A percentile compares a stretch with the other conserved stretches of the same genome.
Conservation (phyloP, 2,888 invertebrate species). For the Ochropleura leucogaster region DNA sequence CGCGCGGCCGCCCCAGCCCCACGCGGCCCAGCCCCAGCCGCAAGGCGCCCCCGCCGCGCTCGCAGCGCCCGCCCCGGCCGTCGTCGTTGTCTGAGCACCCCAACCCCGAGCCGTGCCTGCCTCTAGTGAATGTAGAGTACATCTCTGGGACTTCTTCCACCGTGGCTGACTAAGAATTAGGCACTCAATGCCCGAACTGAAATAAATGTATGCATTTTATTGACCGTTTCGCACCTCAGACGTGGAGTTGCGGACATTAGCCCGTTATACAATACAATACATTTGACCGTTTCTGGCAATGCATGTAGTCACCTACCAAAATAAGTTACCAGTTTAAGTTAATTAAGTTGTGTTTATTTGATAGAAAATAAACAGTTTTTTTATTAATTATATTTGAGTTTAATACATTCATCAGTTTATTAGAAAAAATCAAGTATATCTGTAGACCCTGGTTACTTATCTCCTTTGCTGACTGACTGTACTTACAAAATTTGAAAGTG, state of each 20-base stretch:
- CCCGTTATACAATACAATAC: no score
- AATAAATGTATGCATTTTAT: conserved; percentile 58
- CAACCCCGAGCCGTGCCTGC: conserved; percentile 93
- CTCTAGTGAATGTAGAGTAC: conserved; percentile 97
- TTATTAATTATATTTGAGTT: no score
- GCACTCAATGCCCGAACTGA: conserved; percentile 93
- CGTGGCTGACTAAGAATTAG: conserved; percentile 95
- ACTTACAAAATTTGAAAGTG: not conserved
- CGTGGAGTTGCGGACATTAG: no score
- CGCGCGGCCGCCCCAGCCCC: conserved; percentile 91
- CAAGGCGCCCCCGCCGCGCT: conserved; percentile 91
- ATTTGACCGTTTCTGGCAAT: no score
- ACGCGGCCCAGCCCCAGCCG: conserved; percentile 95
- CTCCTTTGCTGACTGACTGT: no score
- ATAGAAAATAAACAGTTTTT: no score
- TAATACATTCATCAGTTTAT: no score
- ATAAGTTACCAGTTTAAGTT: no score
- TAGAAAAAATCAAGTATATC: no score
- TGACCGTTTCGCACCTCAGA: not conserved
- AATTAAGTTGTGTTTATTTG: no score
- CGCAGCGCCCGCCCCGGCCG: conserved; percentile 88
- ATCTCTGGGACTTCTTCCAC: conserved; percentile 97
- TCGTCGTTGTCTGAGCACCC: conserved; percentile 84
- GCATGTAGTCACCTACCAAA: no score
- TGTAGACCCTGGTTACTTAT: no score